These are phyloP conservation scores for Phyto melanocephala DNA, from an alignment of 2,888 invertebrate species.

Conservation along the genomic window DNA sequence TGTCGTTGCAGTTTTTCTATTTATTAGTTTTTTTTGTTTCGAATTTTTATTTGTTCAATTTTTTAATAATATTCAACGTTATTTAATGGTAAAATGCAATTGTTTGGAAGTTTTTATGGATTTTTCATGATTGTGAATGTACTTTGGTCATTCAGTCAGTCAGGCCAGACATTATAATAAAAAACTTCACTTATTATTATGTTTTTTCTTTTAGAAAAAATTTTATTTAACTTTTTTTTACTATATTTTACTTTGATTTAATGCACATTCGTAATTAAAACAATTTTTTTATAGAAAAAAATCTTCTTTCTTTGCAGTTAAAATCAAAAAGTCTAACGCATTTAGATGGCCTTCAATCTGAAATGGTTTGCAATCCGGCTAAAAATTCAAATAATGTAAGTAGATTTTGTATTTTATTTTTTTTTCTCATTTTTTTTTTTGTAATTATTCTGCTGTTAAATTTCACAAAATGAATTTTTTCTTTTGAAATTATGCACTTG, in stretches of 20 bases:
- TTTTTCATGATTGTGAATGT: slow-evolving; percentile 82
- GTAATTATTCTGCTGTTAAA: not conserved
- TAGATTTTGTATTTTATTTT: slow-evolving; percentile 17
- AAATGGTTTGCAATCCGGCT: slow-evolving; percentile 75
- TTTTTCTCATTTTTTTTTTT: not conserved
- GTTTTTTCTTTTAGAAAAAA: not conserved
- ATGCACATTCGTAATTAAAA: not conserved
- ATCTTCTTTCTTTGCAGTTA: slow-evolving; percentile 83
- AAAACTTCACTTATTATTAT: not conserved
- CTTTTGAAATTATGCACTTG: not conserved
- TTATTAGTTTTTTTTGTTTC: not conserved
- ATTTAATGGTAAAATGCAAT: slow-evolving; percentile 85
- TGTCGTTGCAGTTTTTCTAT: not conserved
- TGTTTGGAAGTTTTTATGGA: slow-evolving; percentile 89
- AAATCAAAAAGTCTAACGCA: slow-evolving; percentile 87
- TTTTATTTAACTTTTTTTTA: no score
- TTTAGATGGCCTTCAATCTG: slow-evolving; percentile 83
- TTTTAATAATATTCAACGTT: not conserved
- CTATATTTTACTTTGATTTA: not conserved
- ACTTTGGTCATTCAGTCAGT: not conserved
- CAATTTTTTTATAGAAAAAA: not conserved
- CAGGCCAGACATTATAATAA: not conserved
- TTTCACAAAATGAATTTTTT: not conserved
- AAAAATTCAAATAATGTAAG: slow-evolving; percentile 61
- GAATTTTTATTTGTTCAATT: slow-evolving; percentile 29